Percentiles rank a stretch among this genome's conserved stretches.
phyloP scores from a whole-genome alignment of 2,113 vertebrate genomes.

The Mixornis gularis region DNA sequence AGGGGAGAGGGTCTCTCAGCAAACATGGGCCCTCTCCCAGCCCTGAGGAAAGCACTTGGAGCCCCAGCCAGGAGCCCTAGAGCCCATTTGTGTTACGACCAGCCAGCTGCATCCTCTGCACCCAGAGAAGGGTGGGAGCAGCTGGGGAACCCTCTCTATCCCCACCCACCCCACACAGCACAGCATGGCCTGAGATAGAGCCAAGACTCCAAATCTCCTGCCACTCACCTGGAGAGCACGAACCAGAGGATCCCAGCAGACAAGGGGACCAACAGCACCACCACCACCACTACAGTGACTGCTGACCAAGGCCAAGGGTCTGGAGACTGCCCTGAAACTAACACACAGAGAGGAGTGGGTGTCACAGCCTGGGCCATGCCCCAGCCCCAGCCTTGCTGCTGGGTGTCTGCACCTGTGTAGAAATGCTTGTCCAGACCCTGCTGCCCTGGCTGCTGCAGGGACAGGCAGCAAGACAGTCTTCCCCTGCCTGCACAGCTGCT shows the following conservation, averaged over 20 bases:
- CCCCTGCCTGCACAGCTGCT: neutral
- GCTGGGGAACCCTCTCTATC: neutral
- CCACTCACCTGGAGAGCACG: neutral
- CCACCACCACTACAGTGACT: neutral
- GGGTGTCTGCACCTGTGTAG: accelerated
- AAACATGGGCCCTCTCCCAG: neutral
- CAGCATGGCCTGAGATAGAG: neutral
- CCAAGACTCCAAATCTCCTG: neutral
- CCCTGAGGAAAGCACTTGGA: neutral
- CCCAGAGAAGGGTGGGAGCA: neutral
- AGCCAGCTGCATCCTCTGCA: neutral
- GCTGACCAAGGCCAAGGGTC: neutral
- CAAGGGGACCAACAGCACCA: neutral
- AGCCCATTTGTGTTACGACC: neutral
- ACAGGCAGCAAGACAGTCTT: neutral
- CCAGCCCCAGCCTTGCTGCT: no score
- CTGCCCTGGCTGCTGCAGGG: neutral
- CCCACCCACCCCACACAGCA: neutral
- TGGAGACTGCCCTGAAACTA: neutral
- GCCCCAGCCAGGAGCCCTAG: neutral
- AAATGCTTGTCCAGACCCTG: accelerated
- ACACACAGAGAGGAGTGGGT: neutral
- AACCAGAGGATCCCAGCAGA: neutral
- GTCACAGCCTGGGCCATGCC: accelerated
- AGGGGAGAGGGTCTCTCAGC: neutral